These are phyloP conservation scores for Micronycteris hirsuta DNA, from an alignment of 2,113 vertebrate species.

Conservation along the genomic window DNA sequence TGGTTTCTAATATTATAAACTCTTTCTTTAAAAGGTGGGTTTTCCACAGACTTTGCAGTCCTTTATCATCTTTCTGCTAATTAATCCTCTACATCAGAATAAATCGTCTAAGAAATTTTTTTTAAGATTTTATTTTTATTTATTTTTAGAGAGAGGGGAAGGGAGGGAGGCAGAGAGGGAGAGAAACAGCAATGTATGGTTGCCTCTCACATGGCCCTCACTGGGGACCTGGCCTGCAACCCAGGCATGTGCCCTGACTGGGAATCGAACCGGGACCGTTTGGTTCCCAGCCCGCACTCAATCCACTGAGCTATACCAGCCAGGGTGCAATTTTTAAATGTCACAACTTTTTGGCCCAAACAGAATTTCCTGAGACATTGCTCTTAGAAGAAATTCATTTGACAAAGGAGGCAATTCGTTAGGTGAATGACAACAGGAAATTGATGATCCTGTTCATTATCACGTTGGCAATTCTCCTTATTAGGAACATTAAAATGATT, in stretches of 20 bases:
- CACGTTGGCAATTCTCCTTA: constrained; percentile 70
- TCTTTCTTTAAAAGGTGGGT: not conserved
- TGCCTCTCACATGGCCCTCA: too few relatives aligned
- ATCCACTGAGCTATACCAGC: too few relatives aligned
- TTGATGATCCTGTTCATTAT: constrained; percentile 72
- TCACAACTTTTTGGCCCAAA: constrained; percentile 26
- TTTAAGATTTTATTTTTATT: too few relatives aligned
- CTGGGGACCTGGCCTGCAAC: too few relatives aligned
- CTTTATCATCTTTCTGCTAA: not conserved
- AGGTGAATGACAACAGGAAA: constrained; percentile 67
- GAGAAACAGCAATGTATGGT: too few relatives aligned
- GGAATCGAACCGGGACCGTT: too few relatives aligned
- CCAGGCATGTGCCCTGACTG: too few relatives aligned
- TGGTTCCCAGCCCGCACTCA: too few relatives aligned
- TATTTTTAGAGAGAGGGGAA: too few relatives aligned
- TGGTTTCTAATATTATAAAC: not conserved
- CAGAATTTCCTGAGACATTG: constrained; percentile 47
- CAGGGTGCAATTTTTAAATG: constrained; percentile 35
- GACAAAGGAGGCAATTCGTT: constrained; percentile 72
- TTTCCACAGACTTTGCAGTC: not conserved
- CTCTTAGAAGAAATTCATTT: constrained; percentile 67
- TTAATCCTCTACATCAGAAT: not conserved
- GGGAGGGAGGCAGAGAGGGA: too few relatives aligned
- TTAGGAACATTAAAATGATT: constrained; percentile 68
- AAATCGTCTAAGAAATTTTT: not conserved